Base-by-base conservation (phyloP, 2,113 vertebrate genomes). In the Hepsetus odoe region DNA sequence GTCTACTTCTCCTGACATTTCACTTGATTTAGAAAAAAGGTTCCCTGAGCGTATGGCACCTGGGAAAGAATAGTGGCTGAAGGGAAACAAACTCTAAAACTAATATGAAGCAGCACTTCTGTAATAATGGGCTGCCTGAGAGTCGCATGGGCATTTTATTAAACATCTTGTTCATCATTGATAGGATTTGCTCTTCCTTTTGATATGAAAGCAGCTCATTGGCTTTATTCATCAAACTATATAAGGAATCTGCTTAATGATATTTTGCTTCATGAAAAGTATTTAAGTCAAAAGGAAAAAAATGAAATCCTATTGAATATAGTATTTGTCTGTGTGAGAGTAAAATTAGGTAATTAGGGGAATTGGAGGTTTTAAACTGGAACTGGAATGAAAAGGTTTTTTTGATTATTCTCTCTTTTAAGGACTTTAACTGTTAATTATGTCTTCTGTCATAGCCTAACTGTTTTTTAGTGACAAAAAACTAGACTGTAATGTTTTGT, bases 1-100 rank as follows among this genome's bases (percentile, higher is more conserved):
- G 32, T 61, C 55, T 65, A 56, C 32, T 77, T 73, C 28, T 14
- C 20, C 61, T 80, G 80, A 84, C 80, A 82, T 82, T 80, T 82
- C 38, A 61, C 75, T 66, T 80, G 69, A 77, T 75, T 74, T 56
- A 72, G 53, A 72, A 42, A n/a, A 46, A 79, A 42, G 32, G 28
- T 56, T 1, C 12, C 49, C 35, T 59, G 72, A 76, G 46, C 18
- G 3, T 49, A 53, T 7, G 7, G 42, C 62, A 59, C 65, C 24
- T 49, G 55, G 59, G 70, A 42, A 30, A 32, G 9, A 30, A 62
- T n/a, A 62, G 62, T 46, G 65, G 18, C 28, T 30, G 33, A 76
- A 55, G 44, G 55, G 61, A 66, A 84, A 73, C 55, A 56, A 73
- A 76, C 77, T 49, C 33, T 56, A 32, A 67, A 40, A 11, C 46